These are phyloP conservation scores for Drosophila trapezifrons DNA, from an alignment of 1,140 invertebrate species.

Conservation along the genomic window DNA sequence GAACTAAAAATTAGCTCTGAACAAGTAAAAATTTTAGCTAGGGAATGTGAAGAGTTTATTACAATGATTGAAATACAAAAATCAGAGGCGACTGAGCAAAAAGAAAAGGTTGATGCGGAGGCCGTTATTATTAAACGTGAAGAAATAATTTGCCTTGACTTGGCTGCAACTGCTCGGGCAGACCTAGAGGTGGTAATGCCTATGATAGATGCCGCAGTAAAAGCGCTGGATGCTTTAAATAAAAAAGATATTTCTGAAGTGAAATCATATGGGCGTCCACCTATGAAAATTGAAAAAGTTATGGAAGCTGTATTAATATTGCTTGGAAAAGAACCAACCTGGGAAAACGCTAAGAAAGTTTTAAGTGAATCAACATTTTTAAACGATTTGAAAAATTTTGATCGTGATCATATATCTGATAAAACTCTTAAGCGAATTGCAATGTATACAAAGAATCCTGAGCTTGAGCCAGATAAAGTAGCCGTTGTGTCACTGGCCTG, in stretches of 20 bases:
- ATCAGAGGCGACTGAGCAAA: conserved; percentile 91
- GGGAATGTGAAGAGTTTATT: conserved; percentile 86
- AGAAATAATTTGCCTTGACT: conserved; percentile 90
- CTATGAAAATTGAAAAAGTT: conserved; percentile 93
- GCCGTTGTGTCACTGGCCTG: conserved; percentile 91
- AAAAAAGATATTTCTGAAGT: conserved; percentile 95
- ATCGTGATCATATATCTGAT: conserved; percentile 94
- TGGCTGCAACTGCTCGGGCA: conserved; percentile 91
- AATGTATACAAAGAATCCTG: conserved; percentile 90
- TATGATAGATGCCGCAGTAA: conserved; percentile 91
- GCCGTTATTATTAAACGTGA: conserved; percentile 91
- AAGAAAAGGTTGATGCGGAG: conserved; percentile 87
- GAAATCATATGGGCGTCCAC: conserved; percentile 93
- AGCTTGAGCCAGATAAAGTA: conserved; percentile 94
- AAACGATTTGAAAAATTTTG: conserved; percentile 91
- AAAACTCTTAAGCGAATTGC: conserved; percentile 91
- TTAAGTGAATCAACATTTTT: conserved; percentile 91
- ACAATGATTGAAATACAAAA: conserved; percentile 91
- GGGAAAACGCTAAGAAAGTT: conserved; percentile 93
- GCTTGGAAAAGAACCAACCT: conserved; percentile 90
- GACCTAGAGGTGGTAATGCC: conserved; percentile 94
- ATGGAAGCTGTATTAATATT: conserved; percentile 95
- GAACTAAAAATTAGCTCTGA: conserved; percentile 91
- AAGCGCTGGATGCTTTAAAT: conserved; percentile 91
- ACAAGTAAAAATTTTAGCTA: conserved; percentile 85